Percentiles rank a stretch among this genome's conserved stretches.
Conservation (phyloP, 1,140 invertebrate genomes). For the Leptinotarsa texana region DNA sequence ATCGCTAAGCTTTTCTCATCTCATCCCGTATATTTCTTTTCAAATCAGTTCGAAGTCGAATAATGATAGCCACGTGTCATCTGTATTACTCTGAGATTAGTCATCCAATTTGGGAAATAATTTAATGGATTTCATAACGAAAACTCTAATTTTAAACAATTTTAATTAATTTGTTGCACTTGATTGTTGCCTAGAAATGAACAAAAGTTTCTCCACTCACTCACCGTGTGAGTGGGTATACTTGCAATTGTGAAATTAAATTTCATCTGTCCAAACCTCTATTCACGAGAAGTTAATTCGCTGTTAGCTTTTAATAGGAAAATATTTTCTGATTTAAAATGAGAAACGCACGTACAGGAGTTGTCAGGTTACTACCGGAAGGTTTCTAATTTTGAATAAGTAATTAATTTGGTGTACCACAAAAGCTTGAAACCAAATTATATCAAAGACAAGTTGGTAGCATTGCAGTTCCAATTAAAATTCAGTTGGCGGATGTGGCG, state of each 20-base stretch:
- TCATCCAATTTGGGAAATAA: too few species aligned
- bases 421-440: background rate
- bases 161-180: too few species aligned
- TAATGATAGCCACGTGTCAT: too few species aligned
- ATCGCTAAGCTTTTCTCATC: too few species aligned
- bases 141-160: too few species aligned
- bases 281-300: slow-evolving; percentile 1
- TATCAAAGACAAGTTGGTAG: background rate
- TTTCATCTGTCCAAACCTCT: background rate
- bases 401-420: background rate
- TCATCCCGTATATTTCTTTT: too few species aligned
- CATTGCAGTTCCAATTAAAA: background rate
- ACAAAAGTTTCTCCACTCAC: background rate
- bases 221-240: background rate
- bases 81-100: too few species aligned
- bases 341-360: background rate
- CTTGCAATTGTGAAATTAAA: background rate
- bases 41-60: too few species aligned
- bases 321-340: slow-evolving; percentile 2
- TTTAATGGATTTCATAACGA: too few species aligned
- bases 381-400: slow-evolving; percentile 2
- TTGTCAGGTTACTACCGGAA: background rate
- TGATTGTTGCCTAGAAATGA: too few species aligned
- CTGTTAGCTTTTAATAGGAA: background rate
- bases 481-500: background rate